Evolutionary conservation across 1,140 invertebrate species (phyloP), one percentile per base, ranked within the genome.

Genomic region (Euwallacea fornicatus): DNA sequence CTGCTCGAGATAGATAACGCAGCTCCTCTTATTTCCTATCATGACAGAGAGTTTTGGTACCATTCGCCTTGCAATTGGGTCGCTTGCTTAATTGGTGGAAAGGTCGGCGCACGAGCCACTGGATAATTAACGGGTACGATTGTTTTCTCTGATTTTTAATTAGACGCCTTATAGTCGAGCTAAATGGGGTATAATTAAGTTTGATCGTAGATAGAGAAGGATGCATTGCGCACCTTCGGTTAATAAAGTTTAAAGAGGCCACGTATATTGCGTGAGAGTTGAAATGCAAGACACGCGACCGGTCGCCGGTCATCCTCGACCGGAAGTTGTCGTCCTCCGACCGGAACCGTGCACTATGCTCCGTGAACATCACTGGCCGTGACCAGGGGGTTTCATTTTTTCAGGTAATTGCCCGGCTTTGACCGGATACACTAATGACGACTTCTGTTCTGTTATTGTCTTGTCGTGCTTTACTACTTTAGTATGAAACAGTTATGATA

Each of bases 91-190:
- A 70, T 70, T 70, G 59, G 60, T 50, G 43, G 47, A 70, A 58
- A 70, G 61, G 68, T 70, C 50, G 59, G 58, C 68, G 68, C 68
- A 70, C 68, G 68, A 70, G 68, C 68, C 68, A 64, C 68, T 58
- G 46, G 68, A 70, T 70, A 70, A 70, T 70, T 70, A 70, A 70
- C 60, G 68, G 68, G 60, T 64, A 55, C 66, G 60, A 70, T 70
- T 70, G 68, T 70, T 70, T 70, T 70, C 68, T 64, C 60, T 54
- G 68, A 70, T 58, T 70, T 70, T 70, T 70, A 70, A 70, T 70
- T 70, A 70, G 61, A 42, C 13, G 44, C 44, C 9, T 70, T 62
- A 61, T 63, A 43, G n/a, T 64, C 15, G 42, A 42, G 43, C 50
- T 64, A 69, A 60, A 47, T 69, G 42, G 50, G 60, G n/a, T 50